Percentiles rank a stretch among this genome's conserved stretches.
These are phyloP conservation scores for Psilopogon haemacephalus DNA, from an alignment of 2,113 vertebrate species.

Conservation along the genomic window DNA sequence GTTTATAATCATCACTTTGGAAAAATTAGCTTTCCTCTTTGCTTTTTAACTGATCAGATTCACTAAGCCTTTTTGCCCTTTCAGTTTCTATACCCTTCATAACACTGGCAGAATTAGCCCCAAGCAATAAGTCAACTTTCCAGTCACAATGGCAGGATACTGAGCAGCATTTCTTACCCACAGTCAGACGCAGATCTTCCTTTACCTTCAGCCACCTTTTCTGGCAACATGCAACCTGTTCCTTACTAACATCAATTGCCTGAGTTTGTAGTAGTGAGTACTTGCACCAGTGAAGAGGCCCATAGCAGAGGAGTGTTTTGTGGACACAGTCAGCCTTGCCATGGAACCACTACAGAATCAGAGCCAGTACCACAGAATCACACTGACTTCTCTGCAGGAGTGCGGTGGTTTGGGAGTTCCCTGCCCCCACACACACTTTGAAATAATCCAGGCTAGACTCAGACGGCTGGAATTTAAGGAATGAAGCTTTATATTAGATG, in stretches of 20 bases:
- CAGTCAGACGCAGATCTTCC: background rate
- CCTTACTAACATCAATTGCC: background rate
- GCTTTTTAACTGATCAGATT: background rate
- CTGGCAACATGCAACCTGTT: background rate
- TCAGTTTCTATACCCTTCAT: background rate
- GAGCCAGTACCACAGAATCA: background rate
- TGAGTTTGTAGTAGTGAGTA: background rate
- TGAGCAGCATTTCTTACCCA: background rate
- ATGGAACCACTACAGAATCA: background rate
- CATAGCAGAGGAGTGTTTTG: background rate
- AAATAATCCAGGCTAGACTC: too few relatives aligned
- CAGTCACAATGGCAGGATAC: background rate
- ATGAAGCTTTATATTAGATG: too few relatives aligned
- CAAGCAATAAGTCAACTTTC: background rate
- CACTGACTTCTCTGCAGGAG: background rate
- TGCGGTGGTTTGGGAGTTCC: too few relatives aligned
- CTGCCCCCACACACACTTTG: too few relatives aligned
- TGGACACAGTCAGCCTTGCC: background rate
- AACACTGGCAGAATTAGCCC: background rate
- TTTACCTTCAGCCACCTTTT: background rate
- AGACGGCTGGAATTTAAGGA: too few relatives aligned
- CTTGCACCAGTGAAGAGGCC: background rate
- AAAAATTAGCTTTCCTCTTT: background rate
- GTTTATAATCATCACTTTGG: slow-evolving; percentile 26
- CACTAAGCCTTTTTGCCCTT: slow-evolving; percentile 22